Base-by-base conservation (phyloP, 1,140 invertebrate genomes). In the Musca vetustissima region DNA sequence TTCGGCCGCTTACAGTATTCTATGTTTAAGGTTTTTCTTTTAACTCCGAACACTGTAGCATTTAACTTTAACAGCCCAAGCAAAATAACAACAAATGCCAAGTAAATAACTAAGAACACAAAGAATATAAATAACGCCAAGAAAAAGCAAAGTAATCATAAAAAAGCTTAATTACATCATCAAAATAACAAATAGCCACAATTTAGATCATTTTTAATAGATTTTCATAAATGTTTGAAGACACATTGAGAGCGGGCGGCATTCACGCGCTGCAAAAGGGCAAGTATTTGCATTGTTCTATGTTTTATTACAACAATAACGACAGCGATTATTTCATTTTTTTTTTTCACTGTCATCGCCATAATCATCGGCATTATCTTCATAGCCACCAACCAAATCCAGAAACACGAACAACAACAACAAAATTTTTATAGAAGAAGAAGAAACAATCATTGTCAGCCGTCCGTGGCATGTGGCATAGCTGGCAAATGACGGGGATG, bases 121-220 rank as follows among this genome's bases (percentile, higher is more conserved):
- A 21, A 49, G n/a, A 49, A 52, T 19, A 52, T 19, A 17, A 19
- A 52, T 19, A 52, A 55, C 22, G 24, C 8, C 21, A 55, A 59
- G 15, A 17, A 59, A 32, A 17, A 28, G n/a, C 17, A 59, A 57
- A 24, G 2, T n/a, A 59, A 32, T 28, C n/a, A 32, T 43, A 59
- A 59, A 59, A 28, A 59, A 55, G 17, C 25, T 59, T 59, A 59
- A 59, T 59, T 59, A 59, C 55, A 59, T 59, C 24, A 59, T 59
- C 55, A 59, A 59, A 59, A 59, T 59, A 59, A 59, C 55, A 59
- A 59, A 59, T 59, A 59, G 28, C 55, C 55, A 59, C 55, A 59
- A 59, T 59, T 59, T 59, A 59, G 55, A 59, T 59, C 24, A 59
- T 32, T 59, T 59, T 59, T 25, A 59, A 28, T 28, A 59, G 55